Conservation (phyloP, 2,797 vertebrate genomes). For the Lerista edwardsae region DNA sequence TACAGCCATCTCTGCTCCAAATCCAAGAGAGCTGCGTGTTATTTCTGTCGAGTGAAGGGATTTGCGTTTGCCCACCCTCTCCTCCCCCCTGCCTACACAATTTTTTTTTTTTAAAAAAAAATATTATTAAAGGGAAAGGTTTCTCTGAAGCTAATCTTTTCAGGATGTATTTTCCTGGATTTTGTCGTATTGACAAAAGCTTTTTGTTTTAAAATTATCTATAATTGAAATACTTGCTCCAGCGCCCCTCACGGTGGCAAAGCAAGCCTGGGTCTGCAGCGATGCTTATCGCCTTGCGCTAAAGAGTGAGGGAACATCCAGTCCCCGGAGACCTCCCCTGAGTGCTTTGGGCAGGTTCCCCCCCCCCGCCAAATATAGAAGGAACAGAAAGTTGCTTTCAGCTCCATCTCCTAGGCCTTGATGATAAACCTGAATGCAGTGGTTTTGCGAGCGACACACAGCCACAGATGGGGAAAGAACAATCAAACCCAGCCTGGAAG, state of each 20-base stretch:
- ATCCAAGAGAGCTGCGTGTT: not conserved
- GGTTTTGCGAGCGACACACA: not conserved
- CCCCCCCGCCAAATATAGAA: not conserved
- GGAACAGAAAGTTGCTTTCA: conserved; percentile 33
- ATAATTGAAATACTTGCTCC: conserved; percentile 1
- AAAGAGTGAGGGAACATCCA: not conserved
- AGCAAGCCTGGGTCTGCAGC: not conserved
- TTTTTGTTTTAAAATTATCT: conserved; percentile 15
- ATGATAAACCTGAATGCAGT: conserved; percentile 41
- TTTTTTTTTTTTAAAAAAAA: not conserved
- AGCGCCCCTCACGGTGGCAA: not conserved
- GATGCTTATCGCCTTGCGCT: not conserved
- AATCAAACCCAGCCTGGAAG: conserved; percentile 42
- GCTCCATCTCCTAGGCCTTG: conserved; percentile 24
- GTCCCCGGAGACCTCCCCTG: not conserved
- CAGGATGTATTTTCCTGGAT: conserved; percentile 24
- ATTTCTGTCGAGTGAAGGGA: not conserved
- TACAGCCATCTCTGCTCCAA: not conserved
- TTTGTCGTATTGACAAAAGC: not conserved
- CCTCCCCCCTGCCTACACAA: not conserved
- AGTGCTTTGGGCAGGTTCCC: not conserved
- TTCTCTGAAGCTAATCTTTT: conserved; percentile 40
- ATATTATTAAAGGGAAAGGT: not conserved
- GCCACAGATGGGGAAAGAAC: conserved; percentile 46
- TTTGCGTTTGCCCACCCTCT: not conserved